phyloP scores from a whole-genome alignment of 2,888 invertebrate genomes.

The Timema cristinae region DNA sequence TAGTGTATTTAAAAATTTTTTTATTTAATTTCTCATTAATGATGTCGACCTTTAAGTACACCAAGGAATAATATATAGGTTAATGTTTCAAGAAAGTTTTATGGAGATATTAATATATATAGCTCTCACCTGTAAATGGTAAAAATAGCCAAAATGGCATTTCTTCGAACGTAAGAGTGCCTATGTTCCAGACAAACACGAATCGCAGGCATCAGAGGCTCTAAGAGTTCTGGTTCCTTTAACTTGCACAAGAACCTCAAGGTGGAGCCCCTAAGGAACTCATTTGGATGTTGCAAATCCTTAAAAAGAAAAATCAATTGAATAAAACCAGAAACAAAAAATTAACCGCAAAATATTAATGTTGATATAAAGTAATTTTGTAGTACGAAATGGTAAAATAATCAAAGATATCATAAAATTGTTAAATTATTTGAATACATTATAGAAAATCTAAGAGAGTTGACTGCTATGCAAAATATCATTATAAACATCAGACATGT shows the following conservation, averaged over 20 bases:
- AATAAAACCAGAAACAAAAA: background rate
- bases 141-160: slow-evolving; percentile 98
- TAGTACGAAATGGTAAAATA: background rate
- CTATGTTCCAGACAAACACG: slow-evolving; percentile 90
- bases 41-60: too few relatives aligned
- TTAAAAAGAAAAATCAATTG: slow-evolving; percentile 37
- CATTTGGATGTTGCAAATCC: slow-evolving; percentile 99
- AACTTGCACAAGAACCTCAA: slow-evolving; percentile 92
- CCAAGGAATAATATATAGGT: too few relatives aligned
- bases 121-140: slow-evolving; percentile 80
- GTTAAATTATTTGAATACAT: too few relatives aligned
- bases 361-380: slow-evolving; percentile 14
- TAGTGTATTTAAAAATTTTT: too few relatives aligned
- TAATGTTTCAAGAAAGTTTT: too few relatives aligned
- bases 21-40: too few relatives aligned
- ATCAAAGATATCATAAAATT: background rate
- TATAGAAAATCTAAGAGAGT: too few relatives aligned
- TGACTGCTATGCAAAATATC: too few relatives aligned
- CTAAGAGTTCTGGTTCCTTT: slow-evolving; percentile 95
- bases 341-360: background rate
- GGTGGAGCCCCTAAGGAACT: slow-evolving; percentile 98
- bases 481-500: too few relatives aligned
- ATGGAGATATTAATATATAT: too few relatives aligned
- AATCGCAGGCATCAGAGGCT: slow-evolving; percentile 98
- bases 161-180: slow-evolving; percentile 96